These are phyloP conservation scores for Psilopsiagon aurifrons DNA, from an alignment of 2,113 vertebrate species.

Conservation along the genomic window DNA sequence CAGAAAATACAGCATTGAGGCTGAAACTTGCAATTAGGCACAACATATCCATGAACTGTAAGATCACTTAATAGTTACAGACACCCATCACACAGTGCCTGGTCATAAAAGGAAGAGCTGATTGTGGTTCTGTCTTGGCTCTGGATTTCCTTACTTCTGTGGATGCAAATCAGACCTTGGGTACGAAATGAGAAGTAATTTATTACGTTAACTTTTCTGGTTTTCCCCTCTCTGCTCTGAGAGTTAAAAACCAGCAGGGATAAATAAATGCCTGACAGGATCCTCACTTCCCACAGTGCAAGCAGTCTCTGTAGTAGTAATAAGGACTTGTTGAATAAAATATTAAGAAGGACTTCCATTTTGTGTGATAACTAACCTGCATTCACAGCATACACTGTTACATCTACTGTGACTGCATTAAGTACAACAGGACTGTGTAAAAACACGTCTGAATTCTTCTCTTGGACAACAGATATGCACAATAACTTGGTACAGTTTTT, in stretches of 20 bases:
- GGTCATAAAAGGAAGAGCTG: conserved; percentile 66
- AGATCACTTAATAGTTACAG: conserved; percentile 61
- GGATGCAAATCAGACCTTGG: conserved; percentile 29
- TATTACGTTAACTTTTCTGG: not conserved
- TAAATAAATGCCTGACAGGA: not conserved
- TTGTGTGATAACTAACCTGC: not conserved
- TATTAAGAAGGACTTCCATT: not conserved
- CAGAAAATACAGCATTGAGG: conserved; percentile 27
- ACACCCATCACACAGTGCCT: conserved; percentile 65
- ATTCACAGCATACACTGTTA: not conserved
- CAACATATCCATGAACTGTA: conserved; percentile 27
- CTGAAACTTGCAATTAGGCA: conserved; percentile 49
- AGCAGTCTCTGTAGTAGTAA: not conserved
- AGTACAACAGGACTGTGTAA: not conserved
- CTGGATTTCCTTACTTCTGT: conserved; percentile 41
- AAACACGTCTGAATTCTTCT: not conserved
- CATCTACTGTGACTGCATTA: not conserved
- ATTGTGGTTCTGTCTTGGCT: conserved; percentile 40
- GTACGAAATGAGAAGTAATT: conserved; percentile 30
- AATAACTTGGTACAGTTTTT: not conserved
- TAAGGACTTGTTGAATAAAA: not conserved
- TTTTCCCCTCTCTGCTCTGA: not conserved
- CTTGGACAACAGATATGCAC: not conserved
- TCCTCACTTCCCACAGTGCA: not conserved
- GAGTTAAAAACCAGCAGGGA: not conserved